phyloP scores from a whole-genome alignment of 2,113 vertebrate genomes.

The Stegastes partitus region DNA sequence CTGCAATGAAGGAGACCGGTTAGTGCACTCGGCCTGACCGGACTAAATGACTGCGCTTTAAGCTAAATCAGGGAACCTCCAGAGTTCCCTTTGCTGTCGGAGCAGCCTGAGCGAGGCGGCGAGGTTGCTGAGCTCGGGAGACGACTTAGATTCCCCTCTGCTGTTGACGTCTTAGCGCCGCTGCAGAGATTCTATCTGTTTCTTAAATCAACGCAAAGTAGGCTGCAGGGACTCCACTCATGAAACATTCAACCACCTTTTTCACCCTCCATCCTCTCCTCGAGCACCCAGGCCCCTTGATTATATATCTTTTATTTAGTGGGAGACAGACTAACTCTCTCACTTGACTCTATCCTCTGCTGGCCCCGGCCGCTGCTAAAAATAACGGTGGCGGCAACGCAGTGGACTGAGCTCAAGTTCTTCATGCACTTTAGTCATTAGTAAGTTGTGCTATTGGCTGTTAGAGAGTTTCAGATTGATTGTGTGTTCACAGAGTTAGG shows the following conservation, averaged over 20 bases:
- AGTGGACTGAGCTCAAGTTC: slow-evolving; percentile 23
- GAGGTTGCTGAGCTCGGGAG: slow-evolving; percentile 17
- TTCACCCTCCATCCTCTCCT: slow-evolving; percentile 50
- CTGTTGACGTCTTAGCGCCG: slow-evolving; percentile 14
- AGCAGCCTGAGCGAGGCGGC: not conserved
- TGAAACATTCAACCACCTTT: slow-evolving; percentile 78
- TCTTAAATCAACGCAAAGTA: slow-evolving; percentile 73
- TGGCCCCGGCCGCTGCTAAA: slow-evolving; percentile 54
- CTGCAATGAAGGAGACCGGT: slow-evolving; percentile 31
- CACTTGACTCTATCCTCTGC: slow-evolving; percentile 57
- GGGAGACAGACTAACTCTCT: slow-evolving; percentile 41
- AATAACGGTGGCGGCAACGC: slow-evolving; percentile 41
- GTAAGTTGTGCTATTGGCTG: not conserved
- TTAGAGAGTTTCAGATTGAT: not conserved
- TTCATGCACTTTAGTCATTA: slow-evolving; percentile 1
- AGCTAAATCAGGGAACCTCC: not conserved
- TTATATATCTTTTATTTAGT: slow-evolving; percentile 76
- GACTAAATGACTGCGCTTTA: slow-evolving; percentile 31
- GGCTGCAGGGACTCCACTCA: slow-evolving; percentile 71
- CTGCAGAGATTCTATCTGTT: slow-evolving; percentile 48
- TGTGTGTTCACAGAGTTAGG: not conserved
- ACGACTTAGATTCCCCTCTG: slow-evolving; percentile 26
- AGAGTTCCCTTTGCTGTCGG: slow-evolving; percentile 1
- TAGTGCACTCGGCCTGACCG: slow-evolving; percentile 30
- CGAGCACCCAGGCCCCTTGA: slow-evolving; percentile 34